Base-by-base conservation (phyloP, 37 sponge, comb jelly and placozoan species). In the Amphimedon queenslandica region DNA sequence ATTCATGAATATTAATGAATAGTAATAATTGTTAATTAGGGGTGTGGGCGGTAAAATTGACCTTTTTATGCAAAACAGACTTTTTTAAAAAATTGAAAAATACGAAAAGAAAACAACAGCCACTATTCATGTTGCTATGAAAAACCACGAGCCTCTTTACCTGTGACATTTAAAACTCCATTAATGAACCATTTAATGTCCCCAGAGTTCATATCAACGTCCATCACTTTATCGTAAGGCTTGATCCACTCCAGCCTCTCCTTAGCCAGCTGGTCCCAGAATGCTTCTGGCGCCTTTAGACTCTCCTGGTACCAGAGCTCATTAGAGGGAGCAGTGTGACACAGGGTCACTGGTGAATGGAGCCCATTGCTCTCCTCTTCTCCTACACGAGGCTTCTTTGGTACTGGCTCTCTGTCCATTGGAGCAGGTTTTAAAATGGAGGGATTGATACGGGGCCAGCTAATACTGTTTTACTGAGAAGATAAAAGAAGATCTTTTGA, bases 251-350 rank as follows among this genome's bases (percentile, higher is more conserved):
- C 25, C 10, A 92, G 64, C 42, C 93, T 80, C 42, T 66, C 79
- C 35, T 61, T 73, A 0, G 83, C 97, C 36, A 96, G 66, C 53
- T 93, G 80, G 16, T 88, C 91, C 94, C 94, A 96, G 69, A 96
- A 96, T 33, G 21, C 57, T 69, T 87, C 84, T 2, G 94, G 92
- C 37, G 90, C 41, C 36, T 75, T 82, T 32, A 90, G 39, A 37
- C 94, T 94, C 71, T 90, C 81, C 30, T 67, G 73, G 69, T 94
- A 90, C 66, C 20, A 28, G 31, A 36, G 61, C 1, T 11, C 42
- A 51, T 47, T 82, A 77, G 34, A 40, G 27, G 29, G 18, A 2
- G 30, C 40, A 2, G 40, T 24, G 57, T 77, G 77, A 61, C 23
- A 3, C 1, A 66, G 68, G 4, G 39, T 55, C 28, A 77, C 5